Evolutionary conservation across 2,113 vertebrate genomes (phyloP).

Genomic region (Artemisiospiza belli): DNA sequence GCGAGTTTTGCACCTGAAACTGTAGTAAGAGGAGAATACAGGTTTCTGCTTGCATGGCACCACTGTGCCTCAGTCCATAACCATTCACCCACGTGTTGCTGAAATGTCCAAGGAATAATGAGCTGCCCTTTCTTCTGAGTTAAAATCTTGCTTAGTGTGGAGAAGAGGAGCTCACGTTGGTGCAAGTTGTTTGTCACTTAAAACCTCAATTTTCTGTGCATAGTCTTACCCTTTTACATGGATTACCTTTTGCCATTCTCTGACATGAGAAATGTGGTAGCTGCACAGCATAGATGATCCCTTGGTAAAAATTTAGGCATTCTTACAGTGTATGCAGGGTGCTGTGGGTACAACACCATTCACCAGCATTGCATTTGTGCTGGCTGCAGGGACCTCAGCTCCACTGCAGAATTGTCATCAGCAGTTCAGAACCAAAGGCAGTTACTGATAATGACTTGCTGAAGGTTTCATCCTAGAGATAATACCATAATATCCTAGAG

Average conservation of each 20-base stretch:
- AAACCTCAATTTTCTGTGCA: background rate
- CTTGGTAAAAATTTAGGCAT: background rate
- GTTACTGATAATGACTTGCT: background rate
- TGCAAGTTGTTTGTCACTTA: background rate
- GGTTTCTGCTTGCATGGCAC: background rate
- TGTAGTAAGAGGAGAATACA: background rate
- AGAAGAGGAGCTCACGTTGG: accelerated
- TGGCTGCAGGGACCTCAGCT: background rate
- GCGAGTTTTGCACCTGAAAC: background rate
- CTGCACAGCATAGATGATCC: background rate
- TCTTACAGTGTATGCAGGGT: background rate
- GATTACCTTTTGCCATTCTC: background rate
- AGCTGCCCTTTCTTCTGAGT: background rate
- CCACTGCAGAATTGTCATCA: background rate
- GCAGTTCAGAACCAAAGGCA: background rate
- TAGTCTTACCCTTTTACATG: background rate
- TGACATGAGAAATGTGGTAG: background rate
- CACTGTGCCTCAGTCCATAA: background rate
- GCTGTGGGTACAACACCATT: background rate
- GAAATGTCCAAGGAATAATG: background rate
- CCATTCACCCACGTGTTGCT: background rate
- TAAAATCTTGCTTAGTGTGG: background rate
- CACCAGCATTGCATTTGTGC: background rate
- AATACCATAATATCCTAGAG: background rate
- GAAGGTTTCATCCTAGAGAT: background rate